These are phyloP conservation scores for Contarinia nasturtii DNA, from an alignment of 1,140 invertebrate species.

Conservation along the genomic window DNA sequence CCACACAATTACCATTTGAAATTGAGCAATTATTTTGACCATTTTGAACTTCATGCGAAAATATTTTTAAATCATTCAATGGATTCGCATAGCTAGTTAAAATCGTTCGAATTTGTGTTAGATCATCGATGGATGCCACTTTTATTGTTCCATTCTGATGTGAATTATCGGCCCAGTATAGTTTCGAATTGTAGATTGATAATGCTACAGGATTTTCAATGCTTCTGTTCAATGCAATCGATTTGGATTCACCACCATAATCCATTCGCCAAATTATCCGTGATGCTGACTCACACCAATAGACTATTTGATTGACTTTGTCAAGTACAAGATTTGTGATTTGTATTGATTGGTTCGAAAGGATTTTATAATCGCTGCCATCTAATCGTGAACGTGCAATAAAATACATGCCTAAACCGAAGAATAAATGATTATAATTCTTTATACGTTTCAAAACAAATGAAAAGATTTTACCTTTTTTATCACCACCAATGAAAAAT, in stretches of 20 bases:
- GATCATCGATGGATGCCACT: conserved; percentile 35
- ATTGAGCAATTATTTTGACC: conserved; percentile 44
- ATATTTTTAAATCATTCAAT: conserved; percentile 48
- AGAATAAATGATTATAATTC: no score
- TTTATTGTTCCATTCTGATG: conserved; percentile 43
- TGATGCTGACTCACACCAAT: conserved; percentile 74
- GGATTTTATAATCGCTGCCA: conserved; percentile 33
- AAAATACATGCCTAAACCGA: conserved; percentile 10
- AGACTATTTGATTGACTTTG: conserved; percentile 49
- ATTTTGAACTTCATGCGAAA: conserved; percentile 31
- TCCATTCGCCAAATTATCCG: conserved; percentile 65
- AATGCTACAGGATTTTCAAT: conserved; percentile 57
- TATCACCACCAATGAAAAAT: conserved; percentile 69
- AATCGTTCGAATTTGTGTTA: conserved; percentile 32
- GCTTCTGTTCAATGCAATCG: conserved; percentile 44
- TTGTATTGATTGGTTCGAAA: conserved; percentile 31
- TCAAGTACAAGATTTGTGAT: conserved; percentile 57
- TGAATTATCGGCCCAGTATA: conserved; percentile 29
- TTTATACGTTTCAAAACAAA: no score
- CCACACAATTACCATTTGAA: conserved; percentile 60
- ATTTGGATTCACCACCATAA: conserved; percentile 51
- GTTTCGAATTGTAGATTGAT: conserved; percentile 15
- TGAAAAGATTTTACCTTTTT: no score
- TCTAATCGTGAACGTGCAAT: conserved; percentile 62
- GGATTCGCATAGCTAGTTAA: conserved; percentile 36